phyloP scores from a whole-genome alignment of 2,113 vertebrate species.

The Caranx melampygus region DNA sequence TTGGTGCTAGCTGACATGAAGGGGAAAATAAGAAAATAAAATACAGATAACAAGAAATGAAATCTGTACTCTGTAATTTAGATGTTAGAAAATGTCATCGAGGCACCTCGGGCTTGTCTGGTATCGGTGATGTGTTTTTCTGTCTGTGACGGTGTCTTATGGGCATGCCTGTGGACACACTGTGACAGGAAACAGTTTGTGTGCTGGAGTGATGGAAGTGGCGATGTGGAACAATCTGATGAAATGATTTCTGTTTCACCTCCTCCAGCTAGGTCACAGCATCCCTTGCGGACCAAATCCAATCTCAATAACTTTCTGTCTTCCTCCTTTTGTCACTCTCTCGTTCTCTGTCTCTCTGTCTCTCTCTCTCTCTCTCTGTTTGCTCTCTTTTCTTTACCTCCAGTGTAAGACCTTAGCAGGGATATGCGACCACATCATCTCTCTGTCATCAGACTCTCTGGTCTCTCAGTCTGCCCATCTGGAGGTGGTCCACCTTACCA shows the following conservation, averaged over 20 bases:
- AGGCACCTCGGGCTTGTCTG: conserved; percentile 38
- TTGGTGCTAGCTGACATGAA: conserved; percentile 29
- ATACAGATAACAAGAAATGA: conserved; percentile 31
- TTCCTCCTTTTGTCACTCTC: conserved; percentile 51
- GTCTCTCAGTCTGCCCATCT: conserved; percentile 90
- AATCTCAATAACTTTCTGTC: conserved; percentile 70
- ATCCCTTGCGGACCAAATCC: conserved; percentile 63
- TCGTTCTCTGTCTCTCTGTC: conserved; percentile 7
- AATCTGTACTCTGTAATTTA: conserved; percentile 59
- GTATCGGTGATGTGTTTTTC: conserved; percentile 50
- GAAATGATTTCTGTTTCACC: conserved; percentile 77
- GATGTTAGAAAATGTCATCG: conserved; percentile 59
- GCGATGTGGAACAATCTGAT: conserved; percentile 76
- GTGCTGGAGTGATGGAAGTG: conserved; percentile 63
- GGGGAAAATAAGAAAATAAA: conserved; percentile 25
- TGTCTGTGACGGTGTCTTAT: conserved; percentile 61
- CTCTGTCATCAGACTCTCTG: conserved; percentile 91
- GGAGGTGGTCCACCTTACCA: conserved; percentile 89
- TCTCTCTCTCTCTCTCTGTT: conserved; percentile 4
- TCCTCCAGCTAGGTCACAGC: conserved; percentile 73
- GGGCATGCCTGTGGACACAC: conserved; percentile 62
- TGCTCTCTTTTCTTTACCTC: conserved; percentile 40
- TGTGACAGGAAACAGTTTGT: conserved; percentile 76
- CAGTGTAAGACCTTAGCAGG: conserved; percentile 95
- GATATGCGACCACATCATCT: conserved; percentile 96